Base-by-base conservation (phyloP, 2,888 invertebrate species). In the Acronicta psi region DNA sequence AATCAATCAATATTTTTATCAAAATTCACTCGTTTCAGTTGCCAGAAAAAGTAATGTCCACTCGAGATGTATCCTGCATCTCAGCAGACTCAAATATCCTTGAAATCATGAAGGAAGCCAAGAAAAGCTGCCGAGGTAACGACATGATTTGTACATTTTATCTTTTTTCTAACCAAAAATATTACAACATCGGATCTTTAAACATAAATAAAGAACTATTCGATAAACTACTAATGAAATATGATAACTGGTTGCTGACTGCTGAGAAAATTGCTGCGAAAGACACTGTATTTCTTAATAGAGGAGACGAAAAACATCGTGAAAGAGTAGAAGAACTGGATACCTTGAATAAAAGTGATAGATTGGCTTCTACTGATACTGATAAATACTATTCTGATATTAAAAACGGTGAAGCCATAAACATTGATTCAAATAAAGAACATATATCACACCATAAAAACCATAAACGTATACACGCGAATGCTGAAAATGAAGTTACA, bases 91-190 rank as follows among this genome's bases (percentile, higher is more conserved):
- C 7, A 1, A 69, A 56, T 9, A 73, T 73, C 7, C 60, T 59
- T 20, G 47, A 72, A 0, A 65, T 73, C 0, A 40, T 62, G 16
- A 20, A 60, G 13, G 54, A 73, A 23, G 50, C 76, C 0, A 62
- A 56, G 18, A 13, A 36, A 1, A 0, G 17, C 0, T 68, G 73
- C 29, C 56, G 38, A n/a, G 73, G 73, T 7, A 41, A 55, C 0
- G 73, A 75, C 9, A 40, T 56, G 17, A 40, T 11, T n/a, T 73
- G 75, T 18, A 72, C 55, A 0, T 75, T 75, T 38, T 73, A 69
- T 13, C 43, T 57, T 7, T 53, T 51, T 25, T 0, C 43, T 0
- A 53, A 65, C 3, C 25, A 52, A 5, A 47, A 29, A 14, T 69
- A 65, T 18, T n/a, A 45, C 2, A 58, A 65, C n/a, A 43, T 75